Base-by-base conservation (phyloP, 2,113 vertebrate genomes). In the Pontoporia blainvillei region DNA sequence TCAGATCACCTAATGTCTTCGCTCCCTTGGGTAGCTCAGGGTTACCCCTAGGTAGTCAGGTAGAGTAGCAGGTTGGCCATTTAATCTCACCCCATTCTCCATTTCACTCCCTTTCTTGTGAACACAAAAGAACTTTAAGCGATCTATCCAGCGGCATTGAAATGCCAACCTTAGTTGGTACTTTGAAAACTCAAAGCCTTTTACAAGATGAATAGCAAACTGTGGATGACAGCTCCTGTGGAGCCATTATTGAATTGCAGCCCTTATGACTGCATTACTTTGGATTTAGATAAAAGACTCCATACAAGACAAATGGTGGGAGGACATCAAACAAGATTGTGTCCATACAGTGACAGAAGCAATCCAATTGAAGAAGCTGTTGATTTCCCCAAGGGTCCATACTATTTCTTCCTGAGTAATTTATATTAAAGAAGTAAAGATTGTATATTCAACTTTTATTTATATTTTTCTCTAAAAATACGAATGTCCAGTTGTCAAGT, bases 261-360 rank as follows among this genome's bases (percentile, higher is more conserved):
- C 98, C 96, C 98, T 98, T 99, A 99, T 99, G 99, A 99, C 99
- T 99, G 99, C 99, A 99, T 99, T 99, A 99, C 99, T 99, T 99
- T 99, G 99, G 99, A 99, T 99, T 99, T 99, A 99, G 99, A 99
- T 99, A 99, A 99, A 99, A 99, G 99, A 99, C 99, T 99, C 99
- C 98, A 99, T 99, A 99, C 99, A 99, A 99, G 99, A 99, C 99
- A 99, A 99, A 99, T 99, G 99, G 99, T 99, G 98, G 98, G 98
- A 99, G 99, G 98, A 99, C 99, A 99, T 99, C 99, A 99, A 99
- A 99, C 99, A 99, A 99, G 99, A 99, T 98, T 98, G 98, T 99
- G 99, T 99, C 99, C 99, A 99, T 99, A 98, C 99, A 99, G 99
- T 99, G 99, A 99, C 99, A 99, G 99, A 99, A 99, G 99, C 99